phyloP scores from a whole-genome alignment of 2,113 vertebrate genomes.

The Calonectris borealis region DNA sequence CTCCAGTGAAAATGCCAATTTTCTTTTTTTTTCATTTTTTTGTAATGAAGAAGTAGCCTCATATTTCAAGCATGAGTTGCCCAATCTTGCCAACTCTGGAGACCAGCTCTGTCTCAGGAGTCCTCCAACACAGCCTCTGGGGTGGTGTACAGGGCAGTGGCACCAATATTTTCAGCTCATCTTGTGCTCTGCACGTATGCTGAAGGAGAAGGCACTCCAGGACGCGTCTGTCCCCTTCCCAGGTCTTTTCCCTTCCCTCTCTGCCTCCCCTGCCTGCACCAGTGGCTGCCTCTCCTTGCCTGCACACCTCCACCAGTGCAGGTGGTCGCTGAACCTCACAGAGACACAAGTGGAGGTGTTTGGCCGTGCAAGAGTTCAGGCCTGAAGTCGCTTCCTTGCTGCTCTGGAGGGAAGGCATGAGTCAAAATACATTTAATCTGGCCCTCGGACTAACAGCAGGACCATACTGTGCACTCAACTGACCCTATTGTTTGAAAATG shows the following conservation, averaged over 20 bases:
- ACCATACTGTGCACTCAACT: background rate
- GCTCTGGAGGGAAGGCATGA: background rate
- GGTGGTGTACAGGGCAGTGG: background rate
- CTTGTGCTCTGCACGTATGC: background rate
- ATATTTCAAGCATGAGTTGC: background rate
- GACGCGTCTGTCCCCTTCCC: background rate
- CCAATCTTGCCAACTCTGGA: background rate
- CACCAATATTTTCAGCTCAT: background rate
- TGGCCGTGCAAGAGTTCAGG: background rate
- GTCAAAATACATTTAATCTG: background rate
- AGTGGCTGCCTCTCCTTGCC: background rate
- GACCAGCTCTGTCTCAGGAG: background rate
- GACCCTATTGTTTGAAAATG: background rate
- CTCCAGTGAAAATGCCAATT: background rate
- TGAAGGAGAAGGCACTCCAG: background rate
- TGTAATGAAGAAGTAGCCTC: background rate
- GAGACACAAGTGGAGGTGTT: background rate
- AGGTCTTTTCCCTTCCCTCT: background rate
- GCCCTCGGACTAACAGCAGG: background rate
- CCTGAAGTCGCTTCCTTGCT: background rate
- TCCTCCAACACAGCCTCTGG: background rate
- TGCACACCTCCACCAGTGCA: background rate
- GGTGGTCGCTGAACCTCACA: background rate
- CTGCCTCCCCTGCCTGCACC: background rate
- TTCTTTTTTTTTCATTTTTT: background rate